Percentiles rank a stretch among this genome's conserved stretches.
phyloP scores from a whole-genome alignment of 2,888 invertebrate genomes.

The Netelia inedita region DNA sequence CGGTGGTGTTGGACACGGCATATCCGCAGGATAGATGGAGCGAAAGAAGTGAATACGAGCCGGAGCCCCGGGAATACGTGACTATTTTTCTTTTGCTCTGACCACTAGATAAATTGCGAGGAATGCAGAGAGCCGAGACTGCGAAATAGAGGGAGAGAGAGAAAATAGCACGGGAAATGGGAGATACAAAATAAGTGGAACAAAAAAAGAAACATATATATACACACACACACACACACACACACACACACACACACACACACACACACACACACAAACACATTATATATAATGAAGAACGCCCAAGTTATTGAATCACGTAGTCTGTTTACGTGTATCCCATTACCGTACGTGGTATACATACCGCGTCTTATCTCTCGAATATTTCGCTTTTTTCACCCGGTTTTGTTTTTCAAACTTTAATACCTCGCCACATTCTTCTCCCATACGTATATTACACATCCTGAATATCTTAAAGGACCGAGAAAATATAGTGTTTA shows the following conservation, averaged over 20 bases:
- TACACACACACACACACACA: constrained; percentile 9
- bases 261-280: not conserved
- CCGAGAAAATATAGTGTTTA: not conserved
- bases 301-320: constrained; percentile 77
- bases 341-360: constrained; percentile 61
- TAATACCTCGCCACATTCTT: not conserved
- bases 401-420: not conserved
- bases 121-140: constrained; percentile 50
- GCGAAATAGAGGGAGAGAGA: constrained; percentile 27
- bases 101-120: constrained; percentile 70
- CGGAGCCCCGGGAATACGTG: constrained; percentile 50
- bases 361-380: constrained; percentile 33
- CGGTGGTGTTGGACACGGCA: constrained; percentile 26
- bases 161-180: constrained; percentile 13
- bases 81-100: constrained; percentile 65
- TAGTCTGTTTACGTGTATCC: constrained; percentile 74
- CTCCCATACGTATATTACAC: constrained; percentile 2
- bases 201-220: constrained; percentile 36
- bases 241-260: not conserved
- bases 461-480: constrained; percentile 24
- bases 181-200: constrained; percentile 46
- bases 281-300: constrained; percentile 45
- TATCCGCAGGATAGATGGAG: constrained; percentile 30
- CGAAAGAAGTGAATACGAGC: constrained; percentile 54
- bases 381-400: not conserved